Evolutionary conservation across 2,888 invertebrate genomes (phyloP), one percentile per base, ranked within the genome.

Genomic region (Galerucella nymphaeae): DNA sequence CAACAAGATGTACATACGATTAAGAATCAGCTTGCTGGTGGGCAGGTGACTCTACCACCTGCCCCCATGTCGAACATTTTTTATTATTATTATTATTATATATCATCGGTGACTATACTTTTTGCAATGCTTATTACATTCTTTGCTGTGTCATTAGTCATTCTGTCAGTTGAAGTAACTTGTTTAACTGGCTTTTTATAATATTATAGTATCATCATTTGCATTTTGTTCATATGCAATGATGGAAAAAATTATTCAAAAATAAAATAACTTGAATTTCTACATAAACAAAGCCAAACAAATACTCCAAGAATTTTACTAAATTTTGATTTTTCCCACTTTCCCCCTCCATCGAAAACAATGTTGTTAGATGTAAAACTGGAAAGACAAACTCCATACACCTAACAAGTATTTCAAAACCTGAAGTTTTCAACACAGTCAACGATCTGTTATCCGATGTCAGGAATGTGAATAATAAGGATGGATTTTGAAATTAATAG

Each of bases 1-100:
- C 30, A 38, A 59, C 59, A 70, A 70, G 72, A 75, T 72, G 65
- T 58, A 42, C 30, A 58, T n/a, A 63, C 55, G 38, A 66, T 62
- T 69, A 65, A 63, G 64, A 45, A 41, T 55, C 50, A 50, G 16
- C 18, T 53, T 53, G 16, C 18, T 13, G 20, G 30, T 30, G 61
- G 66, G 57, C 75, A 75, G 75, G 70, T 75, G 75, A 45, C 42
- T 55, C 14, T 64, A 57, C 58, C 74, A 74, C 71, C 74, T 74
- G 74, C 62, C 66, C 55, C 48, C 63, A 55, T 57, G 50, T 59
- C 23, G 30, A 59, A 57, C 61, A 38, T 48, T 65, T 70, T 66
- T 66, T 41, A 55, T 48, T 68, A 72, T 38, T 67, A 72, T n/a
- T n/a, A n/a, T 55, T 69, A 62, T 61, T 62, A 66, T 63, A 45